Evolutionary conservation across 1,140 invertebrate species (phyloP), one percentile per base, ranked within the genome.

Genomic region (Fopius arisanus): DNA sequence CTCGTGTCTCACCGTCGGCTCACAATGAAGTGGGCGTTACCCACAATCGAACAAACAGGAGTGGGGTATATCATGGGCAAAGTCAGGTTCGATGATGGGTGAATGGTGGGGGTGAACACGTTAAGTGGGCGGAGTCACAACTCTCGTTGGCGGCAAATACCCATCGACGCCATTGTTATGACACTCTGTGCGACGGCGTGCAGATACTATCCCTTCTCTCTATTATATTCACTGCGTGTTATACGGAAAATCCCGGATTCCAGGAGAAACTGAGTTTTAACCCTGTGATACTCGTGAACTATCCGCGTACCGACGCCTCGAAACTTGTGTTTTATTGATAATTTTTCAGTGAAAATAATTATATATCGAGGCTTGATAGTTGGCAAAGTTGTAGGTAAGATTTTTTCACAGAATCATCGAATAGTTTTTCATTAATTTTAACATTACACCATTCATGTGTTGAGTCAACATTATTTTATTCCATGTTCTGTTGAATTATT

Each of bases 91-190:
- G 67, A 31, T 68, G 62, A 51, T 1, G 3, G 1, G 23, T 0
- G 23, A 23, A 59, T n/a, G n/a, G 54, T 59, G 23, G 54, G 54
- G 54, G 23, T 51, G 19, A 59, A 59, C 54, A 26, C 54, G 54
- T 51, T 51, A 51, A 59, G n/a, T 19, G 23, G 23, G 28, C 37
- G 37, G 67, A 78, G 80, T 79, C 77, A 79, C 62, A 43, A 70
- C 74, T 62, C 33, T 51, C 40, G 75, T 74, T 74, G 77, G 79
- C 76, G 76, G 80, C 71, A 73, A 70, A 59, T 59, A 3, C 67
- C 59, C 62, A 66, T 67, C 70, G 79, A 80, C 80, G 80, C 81
- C 83, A 84, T 86, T 86, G 84, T 83, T 80, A 48, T 29, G 21
- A 14, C 6, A 10, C 31, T 43, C 6, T 37, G 19, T 21, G 59